Percentiles rank a stretch among this genome's conserved stretches.
Conservation (phyloP, 1,140 invertebrate genomes). For the Theocolax elegans region DNA sequence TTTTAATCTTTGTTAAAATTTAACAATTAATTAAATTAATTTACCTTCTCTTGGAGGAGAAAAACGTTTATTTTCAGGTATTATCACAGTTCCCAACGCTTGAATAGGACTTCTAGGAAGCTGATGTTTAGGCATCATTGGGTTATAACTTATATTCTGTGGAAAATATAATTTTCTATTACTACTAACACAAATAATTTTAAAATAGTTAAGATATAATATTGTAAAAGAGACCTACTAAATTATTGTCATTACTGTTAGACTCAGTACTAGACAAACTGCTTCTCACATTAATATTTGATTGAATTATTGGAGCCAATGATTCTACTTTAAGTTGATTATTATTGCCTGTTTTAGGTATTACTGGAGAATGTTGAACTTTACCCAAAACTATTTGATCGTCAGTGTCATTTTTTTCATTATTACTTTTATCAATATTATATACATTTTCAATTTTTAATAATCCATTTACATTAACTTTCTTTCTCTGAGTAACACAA, state of each 20-base stretch:
- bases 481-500: too few species aligned
- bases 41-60: slow-evolving; percentile 39
- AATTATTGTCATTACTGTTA: not conserved
- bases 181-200: not conserved
- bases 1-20: slow-evolving; percentile 5
- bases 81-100: not conserved
- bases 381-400: not conserved
- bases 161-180: slow-evolving; percentile 24
- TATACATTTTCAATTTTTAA: too few species aligned
- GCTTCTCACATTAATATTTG: not conserved
- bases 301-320: too few species aligned
- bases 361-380: slow-evolving; percentile 5
- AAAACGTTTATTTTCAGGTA: not conserved
- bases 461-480: too few species aligned
- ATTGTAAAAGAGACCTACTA: not conserved
- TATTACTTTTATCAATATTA: not conserved
- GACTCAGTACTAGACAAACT: too few species aligned
- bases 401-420: not conserved
- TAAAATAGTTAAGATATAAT: not conserved
- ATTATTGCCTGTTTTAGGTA: too few species aligned
- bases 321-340: too few species aligned
- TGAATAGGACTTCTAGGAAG: slow-evolving; percentile 47
- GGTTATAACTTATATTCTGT: slow-evolving; percentile 43
- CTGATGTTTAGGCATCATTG: slow-evolving; percentile 51
- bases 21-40: not conserved